These are phyloP conservation scores for Apteryx owenii DNA, from an alignment of 2,113 vertebrate species.

Conservation along the genomic window DNA sequence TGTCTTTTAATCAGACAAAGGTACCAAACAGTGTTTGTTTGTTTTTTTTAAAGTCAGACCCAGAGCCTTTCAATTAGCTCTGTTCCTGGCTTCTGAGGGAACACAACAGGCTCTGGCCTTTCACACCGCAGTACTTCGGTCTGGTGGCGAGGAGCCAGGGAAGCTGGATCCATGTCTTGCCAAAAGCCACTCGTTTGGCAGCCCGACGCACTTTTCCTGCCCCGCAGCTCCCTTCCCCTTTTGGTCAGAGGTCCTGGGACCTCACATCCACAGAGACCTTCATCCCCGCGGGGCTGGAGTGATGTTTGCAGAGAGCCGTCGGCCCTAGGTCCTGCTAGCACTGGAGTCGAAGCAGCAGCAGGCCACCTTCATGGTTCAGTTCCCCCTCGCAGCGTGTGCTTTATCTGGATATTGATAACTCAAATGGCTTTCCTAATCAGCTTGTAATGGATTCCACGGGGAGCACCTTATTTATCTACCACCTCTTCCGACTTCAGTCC, in stretches of 20 bases:
- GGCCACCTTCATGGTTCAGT: constrained; percentile 58
- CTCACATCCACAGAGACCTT: rapidly evolving
- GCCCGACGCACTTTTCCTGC: rapidly evolving
- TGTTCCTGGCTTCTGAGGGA: not conserved
- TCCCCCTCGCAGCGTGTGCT: not conserved
- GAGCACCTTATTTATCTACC: constrained; percentile 44
- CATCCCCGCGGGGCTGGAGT: rapidly evolving
- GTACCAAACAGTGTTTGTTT: not conserved
- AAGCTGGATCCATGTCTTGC: not conserved
- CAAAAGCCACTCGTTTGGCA: not conserved
- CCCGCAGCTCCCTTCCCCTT: rapidly evolving
- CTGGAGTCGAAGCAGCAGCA: not conserved
- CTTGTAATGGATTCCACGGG: not conserved
- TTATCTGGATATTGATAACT: constrained; percentile 65
- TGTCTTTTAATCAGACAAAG: not conserved
- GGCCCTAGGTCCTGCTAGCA: not conserved
- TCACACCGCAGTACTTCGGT: not conserved
- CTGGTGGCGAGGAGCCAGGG: not conserved
- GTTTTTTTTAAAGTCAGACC: not conserved
- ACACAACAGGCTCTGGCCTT: not conserved
- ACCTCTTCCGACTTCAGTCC: not conserved
- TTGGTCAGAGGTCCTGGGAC: not conserved
- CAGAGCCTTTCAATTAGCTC: not conserved
- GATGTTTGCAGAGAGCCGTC: rapidly evolving
- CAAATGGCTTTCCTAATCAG: constrained; percentile 5